Conservation (phyloP, 2,113 vertebrate genomes). For the Amphiprion ocellaris region DNA sequence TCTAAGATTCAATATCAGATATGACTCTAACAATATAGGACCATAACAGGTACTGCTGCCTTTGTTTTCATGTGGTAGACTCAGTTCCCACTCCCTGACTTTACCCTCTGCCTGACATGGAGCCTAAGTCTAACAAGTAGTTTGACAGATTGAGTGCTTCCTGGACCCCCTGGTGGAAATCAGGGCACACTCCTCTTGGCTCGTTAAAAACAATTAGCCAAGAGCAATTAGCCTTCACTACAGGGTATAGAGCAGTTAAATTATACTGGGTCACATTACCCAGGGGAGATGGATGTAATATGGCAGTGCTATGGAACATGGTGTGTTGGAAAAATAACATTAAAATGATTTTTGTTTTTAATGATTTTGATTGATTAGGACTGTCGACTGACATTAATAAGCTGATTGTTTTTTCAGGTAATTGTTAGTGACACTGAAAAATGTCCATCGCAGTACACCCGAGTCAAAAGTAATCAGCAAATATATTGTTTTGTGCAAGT, state of each 20-base stretch:
- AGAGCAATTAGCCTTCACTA: constrained; percentile 36
- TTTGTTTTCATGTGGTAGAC: background rate
- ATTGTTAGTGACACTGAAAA: too few relatives aligned
- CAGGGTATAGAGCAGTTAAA: constrained; percentile 22
- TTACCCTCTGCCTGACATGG: background rate
- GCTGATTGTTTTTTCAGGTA: too few relatives aligned
- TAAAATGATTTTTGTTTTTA: background rate
- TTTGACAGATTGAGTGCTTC: constrained; percentile 6
- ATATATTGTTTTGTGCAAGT: too few relatives aligned
- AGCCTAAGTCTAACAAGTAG: constrained; percentile 5
- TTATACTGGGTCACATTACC: constrained; percentile 3
- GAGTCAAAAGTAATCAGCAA: too few relatives aligned
- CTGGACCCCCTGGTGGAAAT: constrained; percentile 15
- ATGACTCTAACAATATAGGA: background rate
- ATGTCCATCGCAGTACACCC: too few relatives aligned
- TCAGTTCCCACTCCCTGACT: background rate
- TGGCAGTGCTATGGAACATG: background rate
- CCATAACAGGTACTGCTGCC: background rate
- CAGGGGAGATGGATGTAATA: constrained; percentile 13
- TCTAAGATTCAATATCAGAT: background rate
- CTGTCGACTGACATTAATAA: background rate
- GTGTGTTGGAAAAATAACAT: background rate
- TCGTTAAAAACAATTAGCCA: constrained; percentile 52
- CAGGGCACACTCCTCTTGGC: background rate
- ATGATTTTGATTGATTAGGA: background rate